phyloP scores from a whole-genome alignment of 2,113 vertebrate species.

The Columbina picui region DNA sequence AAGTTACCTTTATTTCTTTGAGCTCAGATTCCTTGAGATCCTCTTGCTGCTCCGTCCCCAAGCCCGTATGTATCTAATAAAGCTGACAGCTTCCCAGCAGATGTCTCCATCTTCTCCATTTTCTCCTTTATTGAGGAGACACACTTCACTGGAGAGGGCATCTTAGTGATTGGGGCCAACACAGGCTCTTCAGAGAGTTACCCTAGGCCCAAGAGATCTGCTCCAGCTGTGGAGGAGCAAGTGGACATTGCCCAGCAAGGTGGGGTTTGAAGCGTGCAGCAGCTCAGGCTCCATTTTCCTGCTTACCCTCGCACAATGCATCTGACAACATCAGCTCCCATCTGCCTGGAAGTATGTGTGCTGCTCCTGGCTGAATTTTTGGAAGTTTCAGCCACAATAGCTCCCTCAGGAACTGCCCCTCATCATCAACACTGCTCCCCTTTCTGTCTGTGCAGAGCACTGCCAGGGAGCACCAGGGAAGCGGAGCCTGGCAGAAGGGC shows the following conservation, averaged over 20 bases:
- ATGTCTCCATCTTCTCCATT: constrained; percentile 63
- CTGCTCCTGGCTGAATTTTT: not conserved
- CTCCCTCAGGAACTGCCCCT: not conserved
- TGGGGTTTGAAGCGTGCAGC: not conserved
- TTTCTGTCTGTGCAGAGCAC: not conserved
- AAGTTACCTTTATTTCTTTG: constrained; percentile 68
- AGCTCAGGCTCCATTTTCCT: not conserved
- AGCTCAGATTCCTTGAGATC: constrained; percentile 63
- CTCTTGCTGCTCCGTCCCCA: constrained; percentile 34
- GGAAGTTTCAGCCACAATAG: not conserved
- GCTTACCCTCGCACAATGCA: accelerated
- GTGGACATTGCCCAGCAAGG: not conserved
- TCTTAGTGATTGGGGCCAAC: not conserved
- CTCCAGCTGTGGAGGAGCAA: not conserved
- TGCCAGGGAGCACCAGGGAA: not conserved
- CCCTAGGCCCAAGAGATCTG: not conserved
- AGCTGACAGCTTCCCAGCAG: constrained; percentile 67
- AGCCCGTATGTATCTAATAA: constrained; percentile 47
- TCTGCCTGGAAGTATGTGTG: not conserved
- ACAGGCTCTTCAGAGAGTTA: not conserved
- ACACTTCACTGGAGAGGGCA: not conserved
- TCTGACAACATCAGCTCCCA: not conserved
- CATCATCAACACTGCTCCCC: no score
- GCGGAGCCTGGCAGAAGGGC: not conserved
- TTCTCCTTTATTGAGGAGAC: not conserved